A percentile compares a stretch with the other conserved stretches of the same genome.
These are phyloP conservation scores for Rhodophaea formosa DNA, from an alignment of 2,888 invertebrate species.

Conservation along the genomic window DNA sequence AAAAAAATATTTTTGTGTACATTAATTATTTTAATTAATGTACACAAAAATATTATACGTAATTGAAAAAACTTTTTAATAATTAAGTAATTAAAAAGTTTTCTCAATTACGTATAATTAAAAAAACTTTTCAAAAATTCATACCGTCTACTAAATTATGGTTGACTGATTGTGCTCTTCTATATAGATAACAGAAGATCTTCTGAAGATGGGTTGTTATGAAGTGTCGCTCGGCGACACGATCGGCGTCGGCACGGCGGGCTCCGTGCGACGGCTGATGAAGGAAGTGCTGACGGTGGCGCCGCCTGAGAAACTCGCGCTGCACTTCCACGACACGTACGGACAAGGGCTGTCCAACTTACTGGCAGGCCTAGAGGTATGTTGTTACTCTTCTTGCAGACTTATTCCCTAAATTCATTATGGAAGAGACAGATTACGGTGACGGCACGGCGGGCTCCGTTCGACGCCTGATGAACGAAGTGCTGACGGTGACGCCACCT, in stretches of 20 bases:
- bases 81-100: too few species aligned
- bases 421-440: constrained; percentile 72
- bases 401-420: neutral
- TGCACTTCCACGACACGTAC: constrained; percentile 99
- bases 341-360: constrained; percentile 98
- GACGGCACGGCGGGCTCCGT: constrained; percentile 94
- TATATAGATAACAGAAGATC: constrained; percentile 82
- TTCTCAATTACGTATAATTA: too few species aligned
- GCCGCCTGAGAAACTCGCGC: constrained; percentile 87
- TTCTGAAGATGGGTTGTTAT: constrained; percentile 94
- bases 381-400: constrained; percentile 2
- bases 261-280: constrained; percentile 87
- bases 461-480: constrained; percentile 87
- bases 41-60: too few species aligned
- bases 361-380: constrained; percentile 91
- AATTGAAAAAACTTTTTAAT: too few species aligned
- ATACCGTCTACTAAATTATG: too few species aligned
- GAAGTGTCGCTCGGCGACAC: constrained; percentile 98
- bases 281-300: constrained; percentile 85
- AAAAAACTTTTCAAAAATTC: too few species aligned
- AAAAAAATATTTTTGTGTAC: too few species aligned
- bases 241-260: constrained; percentile 96
- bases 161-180: too few species aligned
- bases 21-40: too few species aligned
- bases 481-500: constrained; percentile 83